Evolutionary conservation across 2,888 invertebrate species (phyloP), one percentile per base, ranked within the genome.

Genomic region (Plutella xylostella): DNA sequence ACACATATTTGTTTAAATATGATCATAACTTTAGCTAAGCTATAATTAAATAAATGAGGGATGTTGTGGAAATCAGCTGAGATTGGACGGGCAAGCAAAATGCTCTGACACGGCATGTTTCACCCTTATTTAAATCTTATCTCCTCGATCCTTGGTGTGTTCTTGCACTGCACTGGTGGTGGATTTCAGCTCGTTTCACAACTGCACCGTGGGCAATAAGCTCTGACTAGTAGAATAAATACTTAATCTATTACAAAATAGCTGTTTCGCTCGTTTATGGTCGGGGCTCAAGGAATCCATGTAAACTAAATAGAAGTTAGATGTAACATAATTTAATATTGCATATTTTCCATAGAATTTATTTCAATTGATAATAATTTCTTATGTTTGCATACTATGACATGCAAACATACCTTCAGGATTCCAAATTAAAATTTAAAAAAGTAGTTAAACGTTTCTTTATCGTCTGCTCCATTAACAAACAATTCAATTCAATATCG

Each of bases 101-200:
- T 51, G 49, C 57, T 60, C 52, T 28, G 28, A 28, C 47, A 55
- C 9, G 20, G 28, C 19, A 19, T 28, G 14, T 37, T 35, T 43
- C 21, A n/a, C 19, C 14, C 21, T 15, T 25, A 18, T 45, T 18
- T 42, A 6, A 17, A 19, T 34, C n/a, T n/a, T n/a, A n/a, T n/a
- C n/a, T n/a, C n/a, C n/a, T n/a, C n/a, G n/a, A n/a, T n/a, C n/a
- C n/a, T n/a, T n/a, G n/a, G n/a, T 51, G 49, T 45, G 45, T 49
- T 45, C 51, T 48, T 43, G 55, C 61, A 62, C 60, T 45, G 46
- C 70, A 72, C 60, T 59, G 56, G 54, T 58, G 65, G 60, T 68
- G 60, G 28, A 65, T 73, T 72, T 77, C 79, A 78, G 78, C 78
- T 69, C 67, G 74, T 78, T 79, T 74, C 76, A 76, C 77, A 73